Evolutionary conservation across 2,888 invertebrate genomes (phyloP).

Genomic region (Sialis lutaria): DNA sequence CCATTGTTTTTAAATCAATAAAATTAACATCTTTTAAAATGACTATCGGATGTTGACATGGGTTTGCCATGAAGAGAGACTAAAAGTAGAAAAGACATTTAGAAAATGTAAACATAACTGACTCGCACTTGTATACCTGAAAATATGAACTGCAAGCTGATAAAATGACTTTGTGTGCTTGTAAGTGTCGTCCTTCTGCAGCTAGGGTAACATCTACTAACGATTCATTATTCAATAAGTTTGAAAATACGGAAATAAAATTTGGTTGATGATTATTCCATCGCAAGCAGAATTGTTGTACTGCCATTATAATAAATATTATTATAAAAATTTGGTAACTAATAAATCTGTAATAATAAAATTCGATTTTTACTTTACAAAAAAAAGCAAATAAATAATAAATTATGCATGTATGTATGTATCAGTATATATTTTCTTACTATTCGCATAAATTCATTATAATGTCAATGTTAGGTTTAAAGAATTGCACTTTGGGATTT

Average conservation of each 20-base stretch:
- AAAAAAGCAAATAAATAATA: no score
- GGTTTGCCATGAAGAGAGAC: slow-evolving; percentile 70
- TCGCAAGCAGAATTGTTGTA: slow-evolving; percentile 32
- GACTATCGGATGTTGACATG: slow-evolving; percentile 78
- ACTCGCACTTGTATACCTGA: slow-evolving; percentile 37
- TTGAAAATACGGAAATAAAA: slow-evolving; percentile 77
- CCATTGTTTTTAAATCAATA: slow-evolving; percentile 69
- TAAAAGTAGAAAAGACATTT: slow-evolving; percentile 22
- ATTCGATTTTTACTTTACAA: no score
- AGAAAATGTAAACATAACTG: not conserved
- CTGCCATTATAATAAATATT: slow-evolving; percentile 17
- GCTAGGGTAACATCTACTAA: slow-evolving; percentile 80
- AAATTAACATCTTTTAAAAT: slow-evolving; percentile 79
- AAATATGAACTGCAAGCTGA: slow-evolving; percentile 90
- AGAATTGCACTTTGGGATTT: no score
- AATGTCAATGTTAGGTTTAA: no score
- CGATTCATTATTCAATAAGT: slow-evolving; percentile 63
- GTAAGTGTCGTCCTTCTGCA: slow-evolving; percentile 75
- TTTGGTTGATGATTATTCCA: slow-evolving; percentile 94
- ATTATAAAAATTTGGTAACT: no score
- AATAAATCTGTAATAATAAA: no score
- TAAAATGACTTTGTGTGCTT: slow-evolving; percentile 78
- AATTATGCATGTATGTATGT: no score
- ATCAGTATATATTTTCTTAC: no score
- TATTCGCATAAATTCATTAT: no score